Percentiles rank a stretch among this genome's conserved stretches.
phyloP scores from a whole-genome alignment of 1,140 invertebrate species.

The Rhyzopertha dominica region DNA sequence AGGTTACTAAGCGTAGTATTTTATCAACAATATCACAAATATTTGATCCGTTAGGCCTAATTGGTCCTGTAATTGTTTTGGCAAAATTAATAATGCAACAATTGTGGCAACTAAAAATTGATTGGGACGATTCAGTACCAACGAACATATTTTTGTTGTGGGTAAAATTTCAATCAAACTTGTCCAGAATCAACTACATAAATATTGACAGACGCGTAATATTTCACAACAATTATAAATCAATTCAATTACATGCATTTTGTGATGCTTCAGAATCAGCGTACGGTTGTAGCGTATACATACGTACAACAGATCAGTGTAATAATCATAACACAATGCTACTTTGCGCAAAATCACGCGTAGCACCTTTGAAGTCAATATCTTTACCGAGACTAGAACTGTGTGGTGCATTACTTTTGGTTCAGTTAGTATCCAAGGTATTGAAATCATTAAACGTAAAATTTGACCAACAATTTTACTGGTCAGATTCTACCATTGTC shows the following conservation, averaged over 20 bases:
- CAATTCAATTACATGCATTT: slow-evolving; percentile 8
- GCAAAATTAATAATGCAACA: too few species aligned
- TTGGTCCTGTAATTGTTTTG: too few species aligned
- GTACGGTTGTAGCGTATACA: slow-evolving; percentile 1
- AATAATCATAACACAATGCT: slow-evolving; percentile 4
- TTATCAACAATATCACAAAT: too few species aligned
- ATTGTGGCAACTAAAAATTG: too few species aligned
- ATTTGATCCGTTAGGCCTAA: too few species aligned
- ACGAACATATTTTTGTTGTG: slow-evolving; percentile 1
- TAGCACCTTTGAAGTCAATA: slow-evolving; percentile 5
- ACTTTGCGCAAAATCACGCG: slow-evolving; percentile 14
- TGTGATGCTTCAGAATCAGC: slow-evolving; percentile 3
- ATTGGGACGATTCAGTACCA: too few species aligned
- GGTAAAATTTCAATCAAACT: not conserved
- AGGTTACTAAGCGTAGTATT: too few species aligned
- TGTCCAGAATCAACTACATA: slow-evolving; percentile 2
- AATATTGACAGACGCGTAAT: slow-evolving; percentile 3
- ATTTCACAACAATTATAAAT: slow-evolving; percentile 2
- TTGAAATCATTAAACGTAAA: too few species aligned
- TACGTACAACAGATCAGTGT: slow-evolving; percentile 2
- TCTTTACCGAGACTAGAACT: slow-evolving; percentile 1
- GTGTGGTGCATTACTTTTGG: slow-evolving; percentile 6
- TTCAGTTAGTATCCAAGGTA: not conserved
- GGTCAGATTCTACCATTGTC: slow-evolving; percentile 18
- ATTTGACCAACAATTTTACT: slow-evolving; percentile 2